Evolutionary conservation across 2,888 invertebrate genomes (phyloP).

Genomic region (Temnothorax ravouxi): DNA sequence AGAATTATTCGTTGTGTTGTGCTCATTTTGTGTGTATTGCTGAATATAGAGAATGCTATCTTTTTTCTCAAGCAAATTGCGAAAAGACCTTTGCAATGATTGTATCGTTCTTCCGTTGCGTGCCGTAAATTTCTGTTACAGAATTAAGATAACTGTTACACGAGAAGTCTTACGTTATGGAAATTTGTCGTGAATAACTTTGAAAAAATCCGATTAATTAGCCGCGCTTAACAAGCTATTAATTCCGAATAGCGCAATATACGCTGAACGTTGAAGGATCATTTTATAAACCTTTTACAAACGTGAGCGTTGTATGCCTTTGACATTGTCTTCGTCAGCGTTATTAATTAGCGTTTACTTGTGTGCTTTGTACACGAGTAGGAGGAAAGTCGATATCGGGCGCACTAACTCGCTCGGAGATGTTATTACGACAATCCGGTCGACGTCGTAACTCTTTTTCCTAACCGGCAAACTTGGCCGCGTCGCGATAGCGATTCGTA

Average conservation of each 20-base stretch:
- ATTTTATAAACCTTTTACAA: conserved; percentile 20
- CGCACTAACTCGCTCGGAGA: not conserved
- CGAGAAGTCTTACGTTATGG: not conserved
- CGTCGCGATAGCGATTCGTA: conserved; percentile 24
- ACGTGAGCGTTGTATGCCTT: not conserved
- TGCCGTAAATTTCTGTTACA: not conserved
- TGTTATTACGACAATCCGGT: not conserved
- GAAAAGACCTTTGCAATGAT: not conserved
- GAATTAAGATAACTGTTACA: conserved; percentile 11
- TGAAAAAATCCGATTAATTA: conserved; percentile 14
- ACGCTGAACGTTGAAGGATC: conserved; percentile 1
- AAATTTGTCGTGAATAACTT: not conserved
- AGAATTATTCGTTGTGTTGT: not conserved
- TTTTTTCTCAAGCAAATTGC: not conserved
- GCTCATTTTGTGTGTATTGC: not conserved
- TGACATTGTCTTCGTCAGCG: not conserved
- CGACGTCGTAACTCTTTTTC: conserved; percentile 13
- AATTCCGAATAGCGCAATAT: not conserved
- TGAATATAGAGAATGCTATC: too few species aligned
- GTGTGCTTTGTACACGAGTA: not conserved
- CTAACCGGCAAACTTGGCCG: not conserved
- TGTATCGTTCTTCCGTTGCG: not conserved
- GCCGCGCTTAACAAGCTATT: not conserved
- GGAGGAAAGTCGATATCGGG: not conserved
- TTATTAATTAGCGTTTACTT: conserved; percentile 41